Conservation (phyloP, 2,113 vertebrate genomes). For the Tauraco erythrolophus region DNA sequence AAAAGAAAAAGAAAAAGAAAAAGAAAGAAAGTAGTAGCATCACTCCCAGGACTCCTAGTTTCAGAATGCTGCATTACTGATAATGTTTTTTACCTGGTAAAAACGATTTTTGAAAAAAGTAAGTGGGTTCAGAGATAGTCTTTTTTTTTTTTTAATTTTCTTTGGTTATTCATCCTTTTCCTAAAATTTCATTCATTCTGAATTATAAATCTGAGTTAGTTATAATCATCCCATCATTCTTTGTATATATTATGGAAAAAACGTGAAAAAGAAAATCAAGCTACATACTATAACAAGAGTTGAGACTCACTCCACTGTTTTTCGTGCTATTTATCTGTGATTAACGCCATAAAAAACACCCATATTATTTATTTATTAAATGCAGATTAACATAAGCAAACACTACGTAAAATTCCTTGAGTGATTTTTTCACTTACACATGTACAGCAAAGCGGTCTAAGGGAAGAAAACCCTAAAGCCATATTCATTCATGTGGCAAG, state of each 20-base stretch:
- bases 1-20: too few species aligned
- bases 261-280: neutral
- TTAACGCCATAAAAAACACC: neutral
- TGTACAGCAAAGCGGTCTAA: neutral
- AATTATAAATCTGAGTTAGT: neutral
- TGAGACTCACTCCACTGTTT: fast-evolving
- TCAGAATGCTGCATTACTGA: neutral
- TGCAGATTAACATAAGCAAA: neutral
- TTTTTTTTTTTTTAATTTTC: neutral
- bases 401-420: neutral
- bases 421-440: neutral
- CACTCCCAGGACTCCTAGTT: neutral
- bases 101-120: neutral
- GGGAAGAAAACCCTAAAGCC: neutral
- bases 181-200: neutral
- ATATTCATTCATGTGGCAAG: neutral
- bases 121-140: neutral
- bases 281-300: neutral
- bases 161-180: neutral
- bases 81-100: neutral
- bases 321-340: neutral
- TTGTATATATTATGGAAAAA: neutral
- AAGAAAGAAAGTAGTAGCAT: neutral
- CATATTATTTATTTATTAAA: neutral
- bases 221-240: neutral